phyloP scores from a whole-genome alignment of 2,888 invertebrate species.

The Protonemura montana region DNA sequence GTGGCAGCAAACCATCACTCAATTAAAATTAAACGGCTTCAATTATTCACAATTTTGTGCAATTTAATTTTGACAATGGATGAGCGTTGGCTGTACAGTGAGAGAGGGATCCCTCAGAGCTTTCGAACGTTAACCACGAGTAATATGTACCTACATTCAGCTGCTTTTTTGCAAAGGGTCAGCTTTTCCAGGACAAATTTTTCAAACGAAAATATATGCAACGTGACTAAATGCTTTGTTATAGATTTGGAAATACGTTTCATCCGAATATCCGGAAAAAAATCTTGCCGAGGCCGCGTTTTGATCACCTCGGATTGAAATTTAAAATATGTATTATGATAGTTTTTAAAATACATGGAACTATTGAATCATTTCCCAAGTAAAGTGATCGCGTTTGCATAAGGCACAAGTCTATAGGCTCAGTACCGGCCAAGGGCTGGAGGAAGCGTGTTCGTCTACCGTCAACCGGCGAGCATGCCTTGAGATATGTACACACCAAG shows the following conservation, averaged over 20 bases:
- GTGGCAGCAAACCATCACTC: constrained; percentile 50
- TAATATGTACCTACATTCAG: neutral
- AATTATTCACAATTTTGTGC: constrained; percentile 51
- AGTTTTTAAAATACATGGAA: no score
- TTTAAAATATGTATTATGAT: no score
- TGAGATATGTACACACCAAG: constrained; percentile 34
- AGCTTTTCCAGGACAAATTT: neutral
- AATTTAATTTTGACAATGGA: constrained; percentile 51
- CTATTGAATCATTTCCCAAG: no score
- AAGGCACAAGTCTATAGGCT: no score
- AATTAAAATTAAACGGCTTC: constrained; percentile 52
- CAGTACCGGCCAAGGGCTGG: no score
- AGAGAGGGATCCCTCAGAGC: constrained; percentile 34
- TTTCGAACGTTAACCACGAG: neutral
- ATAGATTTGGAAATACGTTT: no score
- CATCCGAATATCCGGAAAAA: no score
- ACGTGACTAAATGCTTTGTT: no score
- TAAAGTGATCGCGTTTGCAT: no score
- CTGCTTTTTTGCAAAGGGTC: constrained; percentile 2
- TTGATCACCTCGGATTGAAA: no score
- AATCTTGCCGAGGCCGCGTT: no score
- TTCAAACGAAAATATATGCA: neutral
- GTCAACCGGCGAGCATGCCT: neutral
- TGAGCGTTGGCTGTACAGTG: neutral
- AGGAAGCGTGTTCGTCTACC: neutral